These are phyloP conservation scores for Halictus ligatus DNA, from an alignment of 2,888 invertebrate species.

Conservation along the genomic window DNA sequence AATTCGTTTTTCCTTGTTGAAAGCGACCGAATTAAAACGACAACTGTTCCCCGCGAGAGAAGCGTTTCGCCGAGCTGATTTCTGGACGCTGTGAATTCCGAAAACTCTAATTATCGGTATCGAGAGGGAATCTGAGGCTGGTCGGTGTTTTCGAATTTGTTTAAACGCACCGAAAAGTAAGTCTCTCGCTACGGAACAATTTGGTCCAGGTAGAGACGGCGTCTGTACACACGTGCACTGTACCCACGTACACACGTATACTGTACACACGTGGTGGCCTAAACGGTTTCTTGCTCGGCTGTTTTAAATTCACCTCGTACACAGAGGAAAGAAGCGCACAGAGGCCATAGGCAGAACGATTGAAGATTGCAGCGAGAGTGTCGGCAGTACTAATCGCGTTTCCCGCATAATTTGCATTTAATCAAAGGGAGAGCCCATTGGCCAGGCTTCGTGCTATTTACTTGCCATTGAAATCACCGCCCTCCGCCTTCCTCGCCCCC, in stretches of 20 bases:
- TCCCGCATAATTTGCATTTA: slow-evolving; percentile 83
- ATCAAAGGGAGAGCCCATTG: slow-evolving; percentile 83
- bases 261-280: background rate
- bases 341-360: slow-evolving; percentile 55
- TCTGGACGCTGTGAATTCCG: background rate
- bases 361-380: slow-evolving; percentile 73
- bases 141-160: background rate
- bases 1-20: background rate
- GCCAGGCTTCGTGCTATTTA: slow-evolving; percentile 82
- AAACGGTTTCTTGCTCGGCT: slow-evolving; percentile 35
- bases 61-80: background rate
- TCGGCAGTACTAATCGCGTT: slow-evolving; percentile 82
- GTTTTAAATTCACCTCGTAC: slow-evolving; percentile 23
- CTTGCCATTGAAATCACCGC: slow-evolving; percentile 82
- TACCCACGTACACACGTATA: background rate
- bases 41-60: background rate
- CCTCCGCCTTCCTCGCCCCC: slow-evolving; percentile 17
- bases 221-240: no score
- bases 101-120: background rate
- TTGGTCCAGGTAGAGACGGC: background rate
- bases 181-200: slow-evolving; percentile 5
- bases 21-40: background rate
- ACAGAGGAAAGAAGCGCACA: slow-evolving; percentile 36
- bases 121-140: background rate
- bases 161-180: background rate